These are phyloP conservation scores for Girardia tigrina DNA, from an alignment of 2,888 invertebrate species.

Conservation along the genomic window DNA sequence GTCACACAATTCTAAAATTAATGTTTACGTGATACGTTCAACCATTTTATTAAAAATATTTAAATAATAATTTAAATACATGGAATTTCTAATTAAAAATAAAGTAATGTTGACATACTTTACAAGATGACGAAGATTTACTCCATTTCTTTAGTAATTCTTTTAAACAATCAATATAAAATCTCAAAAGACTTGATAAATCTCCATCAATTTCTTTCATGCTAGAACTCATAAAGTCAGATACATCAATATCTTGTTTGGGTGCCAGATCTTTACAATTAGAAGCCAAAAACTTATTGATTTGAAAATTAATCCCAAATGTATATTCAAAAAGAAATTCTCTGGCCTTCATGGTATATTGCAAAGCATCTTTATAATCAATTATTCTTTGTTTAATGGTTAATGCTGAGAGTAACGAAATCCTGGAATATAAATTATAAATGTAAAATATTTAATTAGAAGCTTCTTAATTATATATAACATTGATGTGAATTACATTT, in stretches of 20 bases:
- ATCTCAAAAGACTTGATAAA: background rate
- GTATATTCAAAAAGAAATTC: background rate
- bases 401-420: background rate
- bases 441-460: too few relatives aligned
- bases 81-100: too few relatives aligned
- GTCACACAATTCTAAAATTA: too few relatives aligned
- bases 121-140: slow-evolving; percentile 12
- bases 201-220: slow-evolving; percentile 6
- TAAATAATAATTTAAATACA: too few relatives aligned
- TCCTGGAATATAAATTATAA: too few relatives aligned
- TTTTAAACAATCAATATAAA: slow-evolving; percentile 3
- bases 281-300: background rate
- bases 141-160: slow-evolving; percentile 17
- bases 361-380: slow-evolving; percentile 1
- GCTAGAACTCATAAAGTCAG: background rate
- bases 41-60: too few relatives aligned
- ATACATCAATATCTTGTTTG: background rate
- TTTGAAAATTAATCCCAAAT: slow-evolving; percentile 11
- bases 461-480: too few relatives aligned
- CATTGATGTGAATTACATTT: too few relatives aligned
- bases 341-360: background rate
- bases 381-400: slow-evolving; percentile 1
- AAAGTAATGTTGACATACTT: too few relatives aligned
- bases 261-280: background rate
- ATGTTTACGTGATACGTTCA: too few relatives aligned